Conservation (phyloP, 2,888 invertebrate species). For the Gordius sp. region DNA sequence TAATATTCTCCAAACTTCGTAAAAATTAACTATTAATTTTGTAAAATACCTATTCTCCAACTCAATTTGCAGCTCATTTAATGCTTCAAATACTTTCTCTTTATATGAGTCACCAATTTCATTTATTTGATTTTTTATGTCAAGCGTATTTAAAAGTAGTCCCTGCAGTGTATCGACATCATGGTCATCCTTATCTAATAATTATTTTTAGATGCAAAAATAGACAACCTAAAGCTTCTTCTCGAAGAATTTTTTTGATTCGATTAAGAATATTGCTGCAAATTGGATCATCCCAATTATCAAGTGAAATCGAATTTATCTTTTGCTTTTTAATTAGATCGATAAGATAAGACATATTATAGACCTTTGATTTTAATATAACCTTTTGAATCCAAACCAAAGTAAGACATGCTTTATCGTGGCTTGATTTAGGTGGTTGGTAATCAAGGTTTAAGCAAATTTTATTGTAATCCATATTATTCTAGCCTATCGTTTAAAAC, state of each 20-base stretch:
- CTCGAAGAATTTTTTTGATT: conserved; percentile 10
- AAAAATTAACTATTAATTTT: conserved; percentile 21
- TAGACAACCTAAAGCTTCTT: neutral
- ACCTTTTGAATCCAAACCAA: conserved; percentile 8
- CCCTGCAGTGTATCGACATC: neutral
- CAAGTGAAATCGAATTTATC: neutral
- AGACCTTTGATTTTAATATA: neutral
- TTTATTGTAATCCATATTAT: neutral
- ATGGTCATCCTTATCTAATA: neutral
- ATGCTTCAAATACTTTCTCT: conserved; percentile 16
- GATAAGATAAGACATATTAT: neutral
- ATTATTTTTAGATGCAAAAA: too few species aligned
- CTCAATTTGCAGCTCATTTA: conserved; percentile 13
- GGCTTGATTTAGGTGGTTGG: neutral
- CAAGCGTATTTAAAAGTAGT: neutral
- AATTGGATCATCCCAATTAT: conserved; percentile 1
- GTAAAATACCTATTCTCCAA: conserved; percentile 16
- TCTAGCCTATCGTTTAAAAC: too few species aligned
- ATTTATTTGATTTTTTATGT: too few species aligned
- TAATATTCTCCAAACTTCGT: conserved; percentile 49
- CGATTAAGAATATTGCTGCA: neutral
- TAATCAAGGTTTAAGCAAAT: neutral
- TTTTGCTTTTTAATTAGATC: conserved; percentile 10
- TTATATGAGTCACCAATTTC: conserved; percentile 10
- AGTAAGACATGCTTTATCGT: conserved; percentile 14